Percentiles rank a stretch among this genome's conserved stretches.
Conservation (phyloP, 1,140 invertebrate species). For the Calycopis cecrops region DNA sequence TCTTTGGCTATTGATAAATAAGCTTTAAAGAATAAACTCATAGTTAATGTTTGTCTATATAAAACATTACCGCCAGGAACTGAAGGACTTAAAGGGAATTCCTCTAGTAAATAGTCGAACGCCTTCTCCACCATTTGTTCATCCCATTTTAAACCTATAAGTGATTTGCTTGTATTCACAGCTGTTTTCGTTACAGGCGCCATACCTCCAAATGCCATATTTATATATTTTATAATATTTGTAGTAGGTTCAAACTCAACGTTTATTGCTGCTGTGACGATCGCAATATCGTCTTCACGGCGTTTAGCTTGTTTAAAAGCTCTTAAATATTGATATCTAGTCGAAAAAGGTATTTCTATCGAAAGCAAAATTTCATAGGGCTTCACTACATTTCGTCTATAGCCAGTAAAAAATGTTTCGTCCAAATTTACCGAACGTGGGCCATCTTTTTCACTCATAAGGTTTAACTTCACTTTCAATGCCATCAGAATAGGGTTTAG, state of each 20-base stretch:
- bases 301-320: constrained; percentile 95
- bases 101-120: constrained; percentile 80
- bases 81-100: constrained; percentile 85
- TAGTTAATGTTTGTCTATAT: constrained; percentile 86
- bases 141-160: constrained; percentile 86
- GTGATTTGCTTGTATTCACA: constrained; percentile 78
- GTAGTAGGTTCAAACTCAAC: constrained; percentile 78
- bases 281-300: constrained; percentile 97
- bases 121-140: constrained; percentile 82
- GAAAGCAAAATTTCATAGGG: constrained; percentile 88
- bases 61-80: constrained; percentile 94
- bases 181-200: constrained; percentile 91
- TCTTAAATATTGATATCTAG: constrained; percentile 86
- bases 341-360: constrained; percentile 80
- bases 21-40: constrained; percentile 94
- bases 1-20: constrained; percentile 84
- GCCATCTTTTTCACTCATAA: constrained; percentile 69
- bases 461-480: constrained; percentile 77
- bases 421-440: constrained; percentile 86
- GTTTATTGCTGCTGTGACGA: constrained; percentile 91
- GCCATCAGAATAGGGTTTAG: constrained; percentile 95
- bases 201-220: constrained; percentile 93
- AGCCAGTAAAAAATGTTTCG: constrained; percentile 91
- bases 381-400: constrained; percentile 87
- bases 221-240: constrained; percentile 79